Evolutionary conservation across 2,888 invertebrate genomes (phyloP), one percentile per base, ranked within the genome.

Genomic region (Acanthoscelides obtectus): DNA sequence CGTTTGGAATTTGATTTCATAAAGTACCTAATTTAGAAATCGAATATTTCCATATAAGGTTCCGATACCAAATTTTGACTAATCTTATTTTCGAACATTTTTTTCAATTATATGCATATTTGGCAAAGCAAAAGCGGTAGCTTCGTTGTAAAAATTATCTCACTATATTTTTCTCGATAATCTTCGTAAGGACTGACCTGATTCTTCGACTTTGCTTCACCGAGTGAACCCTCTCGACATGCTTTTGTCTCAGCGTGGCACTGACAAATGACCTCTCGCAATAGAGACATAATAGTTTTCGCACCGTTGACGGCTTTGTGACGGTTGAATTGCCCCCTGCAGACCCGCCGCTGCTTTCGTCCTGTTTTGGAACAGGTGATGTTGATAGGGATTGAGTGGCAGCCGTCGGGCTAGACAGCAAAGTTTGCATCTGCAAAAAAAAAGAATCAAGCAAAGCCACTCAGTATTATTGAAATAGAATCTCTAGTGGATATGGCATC

Each of bases 231-330:
- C 86, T 80, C 72, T 86, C 85, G n/a, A 86, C 84, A 78, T 87
- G 87, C 75, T 86, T 86, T 76, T 84, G 85, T 71, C 84, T 79
- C 73, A 86, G 77, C 78, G 82, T 84, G 67, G 82, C 80, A 74
- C 83, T 86, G 67, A 84, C 83, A 74, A 86, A 86, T 63, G 85
- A 84, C 64, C 86, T 81, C 75, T 87, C 86, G 78, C 87, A 87
- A 78, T 85, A 87, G 69, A 86, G 79, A 78, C 86, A 86, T 75
- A 86, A 79, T 67, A 86, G 77, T 78, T 84, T 85, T 5, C 81
- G 78, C 65, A 80, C 74, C 67, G 76, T 72, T 70, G 74, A 75
- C 73, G 70, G 70, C 71, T 72, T 75, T 71, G 68, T 74, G 71
- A 22, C 45, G 12, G 17, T 45, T 12, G 45, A 64, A 20, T 6